Evolutionary conservation across 2,888 invertebrate species (phyloP), one percentile per base, ranked within the genome.

Genomic region (Rutpela maculata): DNA sequence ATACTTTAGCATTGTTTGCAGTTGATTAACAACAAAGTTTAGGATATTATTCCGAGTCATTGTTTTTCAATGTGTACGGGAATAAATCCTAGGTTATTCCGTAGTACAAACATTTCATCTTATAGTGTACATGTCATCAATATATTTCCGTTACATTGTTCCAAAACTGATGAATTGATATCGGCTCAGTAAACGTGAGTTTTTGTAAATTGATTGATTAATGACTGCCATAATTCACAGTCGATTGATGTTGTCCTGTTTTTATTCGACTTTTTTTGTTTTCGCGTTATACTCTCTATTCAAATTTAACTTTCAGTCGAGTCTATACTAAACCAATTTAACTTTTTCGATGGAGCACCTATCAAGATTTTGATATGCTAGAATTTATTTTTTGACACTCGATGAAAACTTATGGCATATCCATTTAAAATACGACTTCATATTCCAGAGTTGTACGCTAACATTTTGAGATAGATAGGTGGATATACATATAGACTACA

Each of bases 201-300:
- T 73, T 55, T 78, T 80, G 78, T 74, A 81, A 83, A 84, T 84
- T 84, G 82, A 83, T 81, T 80, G 83, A 84, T 84, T 84, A 85
- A 83, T 84, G 81, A 80, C 78, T 63, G 81, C 81, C 79, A 84
- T 84, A 83, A 82, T 83, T 83, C 83, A 82, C 75, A 67, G 55
- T 26, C 62, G 78, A 81, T 82, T 81, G 82, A 79, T 82, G 79
- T 79, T 78, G 80, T 79, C 80, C 76, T 78, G 79, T 80, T 82
- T 78, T 82, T 79, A 82, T 80, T 79, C 80, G 70, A 78, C 74
- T 78, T 78, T 81, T 74, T 81, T 74, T 75, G 76, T 80, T 80
- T 79, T 75, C 73, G 66, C 76, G 77, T 81, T 78, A 72, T 77
- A 76, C 79, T 81, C 78, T 69, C 77, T 76, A 79, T 81, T 80